phyloP scores from a whole-genome alignment of 2,888 invertebrate genomes.

The Dermolepida albohirtum region DNA sequence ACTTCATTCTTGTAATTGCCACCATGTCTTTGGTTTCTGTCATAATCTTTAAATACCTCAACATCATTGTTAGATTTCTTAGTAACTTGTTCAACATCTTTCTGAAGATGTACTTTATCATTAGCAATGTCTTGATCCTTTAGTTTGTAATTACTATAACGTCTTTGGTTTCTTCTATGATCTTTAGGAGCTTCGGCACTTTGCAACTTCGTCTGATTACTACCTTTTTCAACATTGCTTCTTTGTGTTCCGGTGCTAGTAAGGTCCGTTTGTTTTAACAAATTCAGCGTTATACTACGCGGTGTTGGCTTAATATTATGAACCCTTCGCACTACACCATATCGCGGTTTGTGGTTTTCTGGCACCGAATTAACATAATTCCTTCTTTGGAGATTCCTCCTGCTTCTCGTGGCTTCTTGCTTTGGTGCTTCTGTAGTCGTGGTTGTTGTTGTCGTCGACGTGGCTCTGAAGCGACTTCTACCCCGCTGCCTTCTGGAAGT shows the following conservation, averaged over 20 bases:
- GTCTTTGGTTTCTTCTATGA: slow-evolving; percentile 50
- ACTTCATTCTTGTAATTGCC: slow-evolving; percentile 51
- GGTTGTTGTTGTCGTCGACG: neutral
- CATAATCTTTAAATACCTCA: slow-evolving; percentile 50
- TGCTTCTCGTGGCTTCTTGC: slow-evolving; percentile 34
- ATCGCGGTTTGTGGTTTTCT: slow-evolving; percentile 24
- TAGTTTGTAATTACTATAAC: slow-evolving; percentile 52
- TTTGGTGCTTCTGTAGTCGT: slow-evolving; percentile 1
- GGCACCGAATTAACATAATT: slow-evolving; percentile 21
- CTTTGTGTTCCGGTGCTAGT: neutral
- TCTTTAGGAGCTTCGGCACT: slow-evolving; percentile 51
- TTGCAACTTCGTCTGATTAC: slow-evolving; percentile 5
- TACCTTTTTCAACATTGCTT: neutral
- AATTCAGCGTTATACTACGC: slow-evolving; percentile 33
- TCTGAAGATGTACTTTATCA: too few relatives aligned
- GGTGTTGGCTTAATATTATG: slow-evolving; percentile 24
- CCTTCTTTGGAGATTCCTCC: slow-evolving; percentile 31
- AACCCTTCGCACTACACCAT: slow-evolving; percentile 13
- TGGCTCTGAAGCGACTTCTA: slow-evolving; percentile 18
- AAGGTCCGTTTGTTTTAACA: slow-evolving; percentile 25
- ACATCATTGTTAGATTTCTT: slow-evolving; percentile 42
- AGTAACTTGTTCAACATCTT: too few relatives aligned
- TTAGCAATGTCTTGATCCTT: slow-evolving; percentile 19
- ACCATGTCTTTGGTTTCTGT: slow-evolving; percentile 50
- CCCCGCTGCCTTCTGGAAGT: slow-evolving; percentile 14